Base-by-base conservation (phyloP, 37 sponge, comb jelly and placozoan genomes). In the Diacarnus erythraeanus region DNA sequence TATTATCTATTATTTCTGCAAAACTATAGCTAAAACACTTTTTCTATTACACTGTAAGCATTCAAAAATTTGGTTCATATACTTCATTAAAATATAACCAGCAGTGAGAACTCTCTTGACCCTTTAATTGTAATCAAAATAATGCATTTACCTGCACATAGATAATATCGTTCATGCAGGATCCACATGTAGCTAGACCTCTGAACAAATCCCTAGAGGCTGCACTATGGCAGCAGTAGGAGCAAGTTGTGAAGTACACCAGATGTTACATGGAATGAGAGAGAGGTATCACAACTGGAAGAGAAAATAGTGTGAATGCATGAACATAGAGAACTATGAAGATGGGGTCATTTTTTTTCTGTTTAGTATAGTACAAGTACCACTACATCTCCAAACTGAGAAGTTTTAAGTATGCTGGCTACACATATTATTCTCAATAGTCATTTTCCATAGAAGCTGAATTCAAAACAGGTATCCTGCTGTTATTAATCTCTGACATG, bases 161-260 rank as follows among this genome's bases (percentile, higher is more conserved):
- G n/a, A n/a, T n/a, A n/a, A n/a, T n/a, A n/a, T n/a, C n/a, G n/a
- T n/a, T 69, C 3, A 30, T 47, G 10, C 34, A 82, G 88, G 37
- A 44, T 88, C 35, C 63, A 77, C 60, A n/a, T 77, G 65, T 47
- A 82, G n/a, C n/a, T n/a, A n/a, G 71, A 47, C 73, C 25, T 22
- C 31, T 34, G 80, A 75, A 2, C 42, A 75, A 3, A 71, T 78
- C 42, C 97, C 97, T 15, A 64, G 38, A 31, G 97, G 97, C 58
- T 96, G 97, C 76, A 88, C 99, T 65, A 89, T 98, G 88, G 64
- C 77, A 6, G 92, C 97, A 20, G 86, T 98, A 23, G 90, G 89
- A 18, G 71, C 84, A 75, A 91, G 80, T 72, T 94, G 94, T 84
- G 84, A 91, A 38, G 92, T 96, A n/a, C 90, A 93, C 71, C 77